Percentiles rank a stretch among this genome's conserved stretches.
phyloP scores from a whole-genome alignment of 2,113 vertebrate species.

The Sprattus sprattus region DNA sequence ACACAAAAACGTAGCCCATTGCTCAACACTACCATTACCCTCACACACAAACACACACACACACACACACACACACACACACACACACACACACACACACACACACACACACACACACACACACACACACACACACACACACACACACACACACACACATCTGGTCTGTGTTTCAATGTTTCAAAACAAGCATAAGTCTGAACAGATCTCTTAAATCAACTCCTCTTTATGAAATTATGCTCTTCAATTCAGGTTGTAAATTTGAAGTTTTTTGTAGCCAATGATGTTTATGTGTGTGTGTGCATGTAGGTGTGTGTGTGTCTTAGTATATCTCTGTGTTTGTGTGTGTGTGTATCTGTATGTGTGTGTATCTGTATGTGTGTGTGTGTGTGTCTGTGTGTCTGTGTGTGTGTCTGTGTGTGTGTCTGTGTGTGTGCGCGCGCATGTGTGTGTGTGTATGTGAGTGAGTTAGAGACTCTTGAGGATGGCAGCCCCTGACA shows the following conservation, averaged over 20 bases:
- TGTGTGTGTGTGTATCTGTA: not conserved
- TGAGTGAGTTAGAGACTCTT: slow-evolving; percentile 66
- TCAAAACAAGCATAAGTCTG: no score
- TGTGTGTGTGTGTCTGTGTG: slow-evolving; percentile 25
- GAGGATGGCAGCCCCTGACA: slow-evolving; percentile 88
- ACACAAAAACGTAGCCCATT: slow-evolving; percentile 21
- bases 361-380: not conserved
- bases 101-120: no score
- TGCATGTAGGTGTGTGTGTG: not conserved
- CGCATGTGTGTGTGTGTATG: slow-evolving; percentile 16
- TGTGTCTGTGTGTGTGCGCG: slow-evolving; percentile 56
- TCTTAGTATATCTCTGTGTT: not conserved
- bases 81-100: no score
- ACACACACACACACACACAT: no score
- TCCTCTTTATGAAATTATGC: no score
- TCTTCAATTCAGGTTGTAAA: not conserved
- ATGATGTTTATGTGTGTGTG: slow-evolving; percentile 31
- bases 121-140: no score
- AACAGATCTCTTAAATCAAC: no score
- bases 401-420: slow-evolving; percentile 43
- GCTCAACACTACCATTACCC: no score
- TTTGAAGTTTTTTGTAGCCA: not conserved
- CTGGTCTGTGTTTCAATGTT: no score
- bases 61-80: no score
- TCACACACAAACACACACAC: no score